These are phyloP conservation scores for Aphaenogaster ashmeadi DNA, from an alignment of 1,140 invertebrate genomes.

Conservation along the genomic window DNA sequence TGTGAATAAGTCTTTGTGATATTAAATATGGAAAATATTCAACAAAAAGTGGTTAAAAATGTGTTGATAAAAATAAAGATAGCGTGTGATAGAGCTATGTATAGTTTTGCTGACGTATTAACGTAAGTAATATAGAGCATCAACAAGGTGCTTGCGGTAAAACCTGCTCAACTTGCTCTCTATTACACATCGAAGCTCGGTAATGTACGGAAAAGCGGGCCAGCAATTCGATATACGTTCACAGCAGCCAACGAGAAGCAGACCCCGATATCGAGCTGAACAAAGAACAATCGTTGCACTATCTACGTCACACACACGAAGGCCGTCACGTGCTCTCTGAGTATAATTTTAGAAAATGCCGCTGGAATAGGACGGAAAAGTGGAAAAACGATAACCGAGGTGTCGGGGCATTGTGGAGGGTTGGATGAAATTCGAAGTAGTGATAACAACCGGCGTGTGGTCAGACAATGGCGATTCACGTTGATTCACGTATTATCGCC, in stretches of 20 bases:
- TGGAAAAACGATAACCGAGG: slow-evolving; percentile 61
- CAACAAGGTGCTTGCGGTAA: not conserved
- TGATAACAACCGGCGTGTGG: slow-evolving; percentile 48
- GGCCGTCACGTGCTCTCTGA: slow-evolving; percentile 58
- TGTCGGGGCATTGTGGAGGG: slow-evolving; percentile 16
- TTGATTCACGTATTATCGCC: slow-evolving; percentile 15
- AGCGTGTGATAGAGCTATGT: not conserved
- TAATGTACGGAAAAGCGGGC: slow-evolving; percentile 46
- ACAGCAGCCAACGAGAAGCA: slow-evolving; percentile 25
- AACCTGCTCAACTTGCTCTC: slow-evolving; percentile 6
- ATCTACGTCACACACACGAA: slow-evolving; percentile 60
- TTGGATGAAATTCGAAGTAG: slow-evolving; percentile 44
- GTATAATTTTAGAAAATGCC: slow-evolving; percentile 64
- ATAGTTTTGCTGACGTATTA: not conserved
- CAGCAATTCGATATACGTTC: slow-evolving; percentile 52
- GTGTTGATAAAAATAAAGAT: not conserved
- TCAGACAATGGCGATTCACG: slow-evolving; percentile 32
- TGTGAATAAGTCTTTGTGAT: slow-evolving; percentile 6
- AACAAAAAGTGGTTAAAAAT: slow-evolving; percentile 19
- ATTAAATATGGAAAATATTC: slow-evolving; percentile 14
- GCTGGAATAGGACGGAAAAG: slow-evolving; percentile 62
- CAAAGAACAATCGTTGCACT: slow-evolving; percentile 64
- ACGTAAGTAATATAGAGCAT: not conserved
- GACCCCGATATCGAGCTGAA: slow-evolving; percentile 60
- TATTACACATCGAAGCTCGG: not conserved